These are phyloP conservation scores for Halesus radiatus DNA, from an alignment of 1,140 invertebrate genomes.

Conservation along the genomic window DNA sequence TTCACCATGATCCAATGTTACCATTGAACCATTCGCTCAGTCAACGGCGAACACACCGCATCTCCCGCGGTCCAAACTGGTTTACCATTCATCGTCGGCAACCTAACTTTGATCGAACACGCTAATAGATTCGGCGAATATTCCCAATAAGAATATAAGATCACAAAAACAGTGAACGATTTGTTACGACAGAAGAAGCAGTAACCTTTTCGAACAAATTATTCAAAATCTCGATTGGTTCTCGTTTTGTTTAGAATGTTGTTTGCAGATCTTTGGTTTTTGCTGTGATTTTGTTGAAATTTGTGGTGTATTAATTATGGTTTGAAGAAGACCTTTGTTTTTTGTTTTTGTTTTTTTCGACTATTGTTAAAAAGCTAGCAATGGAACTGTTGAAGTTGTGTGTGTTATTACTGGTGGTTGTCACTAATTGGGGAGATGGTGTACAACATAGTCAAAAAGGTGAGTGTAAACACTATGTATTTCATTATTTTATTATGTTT, in stretches of 20 bases:
- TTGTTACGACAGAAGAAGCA: too few relatives aligned
- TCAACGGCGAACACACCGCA: not conserved
- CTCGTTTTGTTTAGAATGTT: not conserved
- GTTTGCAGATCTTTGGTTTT: not conserved
- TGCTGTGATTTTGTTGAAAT: not conserved
- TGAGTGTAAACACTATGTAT: conserved; percentile 3
- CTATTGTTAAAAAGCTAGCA: not conserved
- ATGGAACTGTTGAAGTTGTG: conserved; percentile 19
- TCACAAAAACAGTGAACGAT: too few relatives aligned
- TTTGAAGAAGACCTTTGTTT: not conserved
- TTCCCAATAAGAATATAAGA: too few relatives aligned
- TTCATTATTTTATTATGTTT: too few relatives aligned
- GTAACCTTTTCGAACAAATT: too few relatives aligned
- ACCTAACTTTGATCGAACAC: too few relatives aligned
- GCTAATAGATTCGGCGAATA: too few relatives aligned
- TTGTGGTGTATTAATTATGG: not conserved
- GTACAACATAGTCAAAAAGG: conserved; percentile 49
- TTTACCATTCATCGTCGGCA: not conserved
- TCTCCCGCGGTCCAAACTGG: not conserved
- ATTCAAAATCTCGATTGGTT: too few relatives aligned
- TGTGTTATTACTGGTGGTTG: conserved; percentile 31
- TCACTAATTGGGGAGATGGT: not conserved
- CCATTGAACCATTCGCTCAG: conserved; percentile 5
- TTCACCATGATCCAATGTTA: not conserved
- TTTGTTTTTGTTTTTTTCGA: too few relatives aligned